Percentiles rank a stretch among this genome's conserved stretches.
These are phyloP conservation scores for Eremobia ochroleuca DNA, from an alignment of 2,888 invertebrate species.

Conservation along the genomic window DNA sequence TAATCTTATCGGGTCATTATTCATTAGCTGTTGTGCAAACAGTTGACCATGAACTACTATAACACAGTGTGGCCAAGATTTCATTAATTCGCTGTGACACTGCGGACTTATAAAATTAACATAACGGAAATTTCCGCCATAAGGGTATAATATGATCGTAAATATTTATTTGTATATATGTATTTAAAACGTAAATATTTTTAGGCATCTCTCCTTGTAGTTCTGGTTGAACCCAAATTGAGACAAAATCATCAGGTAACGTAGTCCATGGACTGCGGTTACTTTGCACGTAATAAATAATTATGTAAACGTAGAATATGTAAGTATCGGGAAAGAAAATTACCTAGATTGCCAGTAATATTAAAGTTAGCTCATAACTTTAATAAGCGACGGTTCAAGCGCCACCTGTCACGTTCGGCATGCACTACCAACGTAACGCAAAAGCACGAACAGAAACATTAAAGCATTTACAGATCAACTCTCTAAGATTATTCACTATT, in stretches of 20 bases:
- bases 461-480: constrained; percentile 14
- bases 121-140: constrained; percentile 74
- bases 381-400: constrained; percentile 35
- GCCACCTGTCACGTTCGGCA: constrained; percentile 32
- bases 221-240: constrained; percentile 14
- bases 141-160: constrained; percentile 45
- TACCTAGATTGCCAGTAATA: constrained; percentile 31
- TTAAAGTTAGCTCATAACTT: constrained; percentile 48
- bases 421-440: constrained; percentile 15
- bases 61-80: constrained; percentile 66
- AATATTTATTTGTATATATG: constrained; percentile 44
- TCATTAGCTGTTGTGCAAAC: constrained; percentile 72
- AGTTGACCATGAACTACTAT: constrained; percentile 72
- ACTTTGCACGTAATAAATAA: constrained; percentile 8
- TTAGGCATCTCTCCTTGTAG: constrained; percentile 11
- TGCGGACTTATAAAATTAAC: constrained; percentile 66
- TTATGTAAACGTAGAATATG: constrained; percentile 32
- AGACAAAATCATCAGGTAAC: background rate
- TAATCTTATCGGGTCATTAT: constrained; percentile 60
- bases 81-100: constrained; percentile 72
- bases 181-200: constrained; percentile 22
- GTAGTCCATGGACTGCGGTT: constrained; percentile 4
- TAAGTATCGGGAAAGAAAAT: constrained; percentile 24
- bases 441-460: constrained; percentile 18
- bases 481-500: too few species aligned